phyloP scores from a whole-genome alignment of 2,888 invertebrate genomes.

The Ctena decussata region DNA sequence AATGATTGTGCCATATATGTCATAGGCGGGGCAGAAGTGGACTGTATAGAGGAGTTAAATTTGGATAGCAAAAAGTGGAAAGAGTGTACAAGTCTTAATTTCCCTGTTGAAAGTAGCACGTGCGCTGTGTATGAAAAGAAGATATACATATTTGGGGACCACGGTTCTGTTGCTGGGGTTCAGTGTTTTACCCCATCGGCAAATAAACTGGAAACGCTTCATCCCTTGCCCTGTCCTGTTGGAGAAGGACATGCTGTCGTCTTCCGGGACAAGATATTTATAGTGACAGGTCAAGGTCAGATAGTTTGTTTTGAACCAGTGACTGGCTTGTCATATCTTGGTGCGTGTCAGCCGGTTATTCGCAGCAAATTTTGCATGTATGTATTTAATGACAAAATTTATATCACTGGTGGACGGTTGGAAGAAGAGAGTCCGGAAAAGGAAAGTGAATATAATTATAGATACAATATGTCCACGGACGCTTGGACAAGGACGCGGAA shows the following conservation, averaged over 20 bases:
- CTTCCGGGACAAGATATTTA: not conserved
- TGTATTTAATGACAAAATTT: not conserved
- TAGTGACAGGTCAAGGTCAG: not conserved
- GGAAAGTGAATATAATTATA: not conserved
- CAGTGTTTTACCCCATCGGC: not conserved
- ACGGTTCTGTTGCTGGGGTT: not conserved
- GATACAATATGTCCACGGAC: not conserved
- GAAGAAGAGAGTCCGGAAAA: not conserved
- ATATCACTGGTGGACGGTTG: not conserved
- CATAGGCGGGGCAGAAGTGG: not conserved
- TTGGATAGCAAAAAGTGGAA: not conserved
- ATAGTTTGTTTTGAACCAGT: not conserved
- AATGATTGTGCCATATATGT: conserved; percentile 4
- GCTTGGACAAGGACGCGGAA: not conserved
- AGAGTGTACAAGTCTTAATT: not conserved
- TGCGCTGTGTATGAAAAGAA: not conserved
- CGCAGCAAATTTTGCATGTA: not conserved
- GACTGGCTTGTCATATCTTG: not conserved
- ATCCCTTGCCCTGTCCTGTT: not conserved
- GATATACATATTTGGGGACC: not conserved
- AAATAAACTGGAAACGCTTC: not conserved
- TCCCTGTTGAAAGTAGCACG: not conserved
- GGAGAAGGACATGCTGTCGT: not conserved
- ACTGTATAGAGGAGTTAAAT: not conserved
- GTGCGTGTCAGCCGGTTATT: not conserved